A percentile compares a stretch with the other conserved stretches of the same genome.
These are phyloP conservation scores for Rhinophrynus dorsalis DNA, from an alignment of 2,797 vertebrate genomes.

Conservation along the genomic window DNA sequence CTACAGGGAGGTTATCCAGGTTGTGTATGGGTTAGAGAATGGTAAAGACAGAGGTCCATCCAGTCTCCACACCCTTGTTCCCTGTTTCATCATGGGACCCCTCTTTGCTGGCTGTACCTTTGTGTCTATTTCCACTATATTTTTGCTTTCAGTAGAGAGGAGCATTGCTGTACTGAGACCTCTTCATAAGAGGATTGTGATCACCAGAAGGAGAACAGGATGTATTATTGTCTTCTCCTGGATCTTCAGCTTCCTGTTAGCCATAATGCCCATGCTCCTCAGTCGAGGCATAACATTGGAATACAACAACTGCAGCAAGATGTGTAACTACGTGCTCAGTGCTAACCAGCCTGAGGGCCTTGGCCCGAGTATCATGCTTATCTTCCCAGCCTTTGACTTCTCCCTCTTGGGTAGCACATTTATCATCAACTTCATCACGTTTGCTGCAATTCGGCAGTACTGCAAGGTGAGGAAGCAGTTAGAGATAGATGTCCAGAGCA, in stretches of 20 bases:
- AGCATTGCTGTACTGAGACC: conserved; percentile 77
- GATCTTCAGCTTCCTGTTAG: conserved; percentile 73
- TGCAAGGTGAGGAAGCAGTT: conserved; percentile 72
- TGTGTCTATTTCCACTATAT: conserved; percentile 83
- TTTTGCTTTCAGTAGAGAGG: conserved; percentile 79
- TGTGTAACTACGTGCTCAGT: conserved; percentile 78
- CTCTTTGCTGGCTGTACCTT: conserved; percentile 82
- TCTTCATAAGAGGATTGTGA: conserved; percentile 74
- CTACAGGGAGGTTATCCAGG: conserved; percentile 72
- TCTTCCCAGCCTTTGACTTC: conserved; percentile 80
- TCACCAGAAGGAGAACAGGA: conserved; percentile 70
- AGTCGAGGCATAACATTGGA: conserved; percentile 72
- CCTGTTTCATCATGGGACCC: conserved; percentile 77
- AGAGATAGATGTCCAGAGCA: conserved; percentile 53
- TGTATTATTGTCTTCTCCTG: conserved; percentile 74
- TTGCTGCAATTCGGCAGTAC: conserved; percentile 72
- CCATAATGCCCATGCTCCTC: conserved; percentile 69
- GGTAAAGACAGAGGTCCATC: conserved; percentile 38
- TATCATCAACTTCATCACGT: conserved; percentile 74
- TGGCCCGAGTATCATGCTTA: conserved; percentile 70
- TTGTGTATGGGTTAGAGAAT: conserved; percentile 45
- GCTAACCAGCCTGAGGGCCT: conserved; percentile 53
- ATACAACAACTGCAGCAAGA: conserved; percentile 80
- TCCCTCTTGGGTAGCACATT: conserved; percentile 72
- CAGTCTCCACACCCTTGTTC: conserved; percentile 58